A percentile compares a stretch with the other conserved stretches of the same genome.
phyloP scores from a whole-genome alignment of 2,797 vertebrate species.

The Agapornis canus region DNA sequence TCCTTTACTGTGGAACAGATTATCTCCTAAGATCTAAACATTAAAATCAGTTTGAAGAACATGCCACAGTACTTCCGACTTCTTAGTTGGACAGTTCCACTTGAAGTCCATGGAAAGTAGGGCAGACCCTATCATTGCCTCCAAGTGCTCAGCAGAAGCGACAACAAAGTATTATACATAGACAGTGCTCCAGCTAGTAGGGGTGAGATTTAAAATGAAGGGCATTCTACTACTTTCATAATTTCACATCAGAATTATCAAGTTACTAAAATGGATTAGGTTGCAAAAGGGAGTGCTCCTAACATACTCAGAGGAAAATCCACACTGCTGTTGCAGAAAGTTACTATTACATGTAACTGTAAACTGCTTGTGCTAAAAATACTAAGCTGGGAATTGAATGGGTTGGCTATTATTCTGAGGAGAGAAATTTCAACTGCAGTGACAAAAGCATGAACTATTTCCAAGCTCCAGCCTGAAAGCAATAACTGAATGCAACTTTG shows the following conservation, averaged over 20 bases:
- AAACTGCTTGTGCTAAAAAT: slow-evolving; percentile 15
- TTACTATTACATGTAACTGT: neutral
- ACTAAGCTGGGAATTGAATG: neutral
- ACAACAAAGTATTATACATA: neutral
- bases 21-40: neutral
- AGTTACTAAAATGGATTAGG: neutral
- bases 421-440: neutral
- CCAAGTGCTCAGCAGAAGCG: neutral
- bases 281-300: neutral
- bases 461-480: neutral
- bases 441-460: neutral
- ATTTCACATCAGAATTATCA: neutral
- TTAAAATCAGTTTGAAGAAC: neutral
- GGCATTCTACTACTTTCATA: neutral
- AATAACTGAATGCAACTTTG: neutral
- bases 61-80: neutral
- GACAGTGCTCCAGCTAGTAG: neutral
- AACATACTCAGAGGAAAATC: neutral
- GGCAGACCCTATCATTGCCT: neutral
- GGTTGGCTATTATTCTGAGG: neutral
- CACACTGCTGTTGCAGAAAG: neutral
- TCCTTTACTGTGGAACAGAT: neutral
- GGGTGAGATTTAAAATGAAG: neutral
- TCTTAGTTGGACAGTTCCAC: neutral
- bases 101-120: neutral